These are phyloP conservation scores for Chrysolophus pictus DNA, from an alignment of 2,797 vertebrate genomes.

Conservation along the genomic window DNA sequence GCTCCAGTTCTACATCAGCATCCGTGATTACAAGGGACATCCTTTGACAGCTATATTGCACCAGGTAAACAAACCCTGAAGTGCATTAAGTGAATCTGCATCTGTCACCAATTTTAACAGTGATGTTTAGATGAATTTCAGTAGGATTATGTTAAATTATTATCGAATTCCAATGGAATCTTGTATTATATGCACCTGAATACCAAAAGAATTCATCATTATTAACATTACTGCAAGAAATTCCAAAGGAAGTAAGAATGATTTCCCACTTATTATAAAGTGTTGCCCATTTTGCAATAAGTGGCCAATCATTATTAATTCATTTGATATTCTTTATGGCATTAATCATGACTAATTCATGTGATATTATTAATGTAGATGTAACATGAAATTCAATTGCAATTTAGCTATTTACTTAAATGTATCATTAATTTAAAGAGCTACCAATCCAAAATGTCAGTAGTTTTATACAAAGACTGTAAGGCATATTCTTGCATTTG, in stretches of 20 bases:
- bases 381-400: constrained; percentile 43
- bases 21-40: background rate
- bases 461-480: constrained; percentile 9
- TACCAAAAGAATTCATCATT: constrained; percentile 66
- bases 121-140: constrained; percentile 38
- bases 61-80: background rate
- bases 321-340: constrained; percentile 61
- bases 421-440: constrained; percentile 64
- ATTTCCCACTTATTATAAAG: constrained; percentile 72
- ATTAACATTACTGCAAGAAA: constrained; percentile 72
- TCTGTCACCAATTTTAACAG: background rate
- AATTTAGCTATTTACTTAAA: constrained; percentile 73
- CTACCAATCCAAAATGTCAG: constrained; percentile 52
- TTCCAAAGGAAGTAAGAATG: constrained; percentile 62
- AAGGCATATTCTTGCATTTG: background rate
- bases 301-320: constrained; percentile 69
- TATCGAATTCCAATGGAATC: constrained; percentile 50
- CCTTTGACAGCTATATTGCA: background rate
- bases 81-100: background rate
- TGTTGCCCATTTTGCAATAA: constrained; percentile 71
- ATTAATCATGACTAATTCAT: constrained; percentile 70
- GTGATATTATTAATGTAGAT: constrained; percentile 62
- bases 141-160: constrained; percentile 45
- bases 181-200: constrained; percentile 55
- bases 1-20: background rate